Evolutionary conservation across 2,797 vertebrate genomes (phyloP), one percentile per base, ranked within the genome.

Genomic region (Leuciscus waleckii): DNA sequence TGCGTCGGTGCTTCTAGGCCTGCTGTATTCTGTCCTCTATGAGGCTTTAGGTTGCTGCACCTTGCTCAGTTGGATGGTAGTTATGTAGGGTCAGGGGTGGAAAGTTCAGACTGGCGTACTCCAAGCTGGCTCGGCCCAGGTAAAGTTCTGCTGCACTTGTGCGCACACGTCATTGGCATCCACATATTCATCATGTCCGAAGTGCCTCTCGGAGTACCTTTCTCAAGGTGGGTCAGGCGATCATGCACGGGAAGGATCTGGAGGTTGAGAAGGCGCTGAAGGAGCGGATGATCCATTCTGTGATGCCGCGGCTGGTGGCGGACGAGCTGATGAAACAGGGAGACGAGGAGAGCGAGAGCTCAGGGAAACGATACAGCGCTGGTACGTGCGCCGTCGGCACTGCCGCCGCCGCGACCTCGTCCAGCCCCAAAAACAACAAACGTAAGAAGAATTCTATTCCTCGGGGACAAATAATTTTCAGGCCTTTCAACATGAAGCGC

Each of bases 281-380:
- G 93, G 98, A 99, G 92, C 94, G 98, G 77, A 99, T 99, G 98
- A 99, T 99, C 92, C 98, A 99, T 91, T 99, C 98, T 0, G 98
- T 99, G 86, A 99, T 99, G 98, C 98, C 98, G 0, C 94, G 95
- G 88, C 94, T 96, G 87, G 98, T 99, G 39, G 98, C 98, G 0
- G 97, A 99, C 23, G 97, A 99, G 91, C 92, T 99, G 89, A 96
- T 99, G 97, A 98, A 97, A 90, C 98, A 98, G 90, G 97, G 98
- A 0, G 98, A 99, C 10, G 98, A 99, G 67, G 98, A 99, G 91
- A 96, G 97, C 0, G 97, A 97, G 91, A 88, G 94, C 89, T 97
- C 97, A 0, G 91, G 95, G 5, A 99, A 98, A 86, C 96, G 97
- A 68, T 98, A 98, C 82, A 88, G 90, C 2, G 76, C 85, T 8